Percentiles rank a stretch among this genome's conserved stretches.
phyloP scores from a whole-genome alignment of 1,140 invertebrate species.

The Episyrphus balteatus region DNA sequence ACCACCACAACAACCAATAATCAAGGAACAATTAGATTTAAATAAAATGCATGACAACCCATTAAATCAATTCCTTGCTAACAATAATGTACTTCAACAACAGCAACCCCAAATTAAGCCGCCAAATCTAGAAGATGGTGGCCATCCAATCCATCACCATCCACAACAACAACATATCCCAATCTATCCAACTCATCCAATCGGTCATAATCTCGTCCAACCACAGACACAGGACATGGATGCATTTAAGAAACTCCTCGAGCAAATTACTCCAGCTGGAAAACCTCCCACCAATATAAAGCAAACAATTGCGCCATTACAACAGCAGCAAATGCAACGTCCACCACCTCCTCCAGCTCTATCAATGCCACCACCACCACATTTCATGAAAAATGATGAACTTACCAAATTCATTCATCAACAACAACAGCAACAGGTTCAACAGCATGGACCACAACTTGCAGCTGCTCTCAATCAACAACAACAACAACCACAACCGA shows the following conservation, averaged over 20 bases:
- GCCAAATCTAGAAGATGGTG: neutral
- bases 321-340: too few species aligned
- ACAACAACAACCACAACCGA: slow-evolving; percentile 5
- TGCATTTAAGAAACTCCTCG: slow-evolving; percentile 4
- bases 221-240: neutral
- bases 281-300: neutral
- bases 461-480: neutral
- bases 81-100: too few species aligned
- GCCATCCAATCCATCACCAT: neutral
- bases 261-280: neutral
- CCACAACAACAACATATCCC: neutral
- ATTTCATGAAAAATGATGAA: too few species aligned
- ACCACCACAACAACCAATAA: too few species aligned
- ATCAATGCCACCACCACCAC: too few species aligned
- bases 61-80: too few species aligned
- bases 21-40: too few species aligned
- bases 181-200: neutral
- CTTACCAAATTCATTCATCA: too few species aligned
- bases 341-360: too few species aligned
- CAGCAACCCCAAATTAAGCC: neutral
- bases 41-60: too few species aligned
- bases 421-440: slow-evolving; percentile 7
- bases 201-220: too few species aligned
- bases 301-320: too few species aligned
- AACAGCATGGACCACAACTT: slow-evolving; percentile 1